phyloP scores from a whole-genome alignment of 2,797 vertebrate genomes.

The Thunnus albacares region DNA sequence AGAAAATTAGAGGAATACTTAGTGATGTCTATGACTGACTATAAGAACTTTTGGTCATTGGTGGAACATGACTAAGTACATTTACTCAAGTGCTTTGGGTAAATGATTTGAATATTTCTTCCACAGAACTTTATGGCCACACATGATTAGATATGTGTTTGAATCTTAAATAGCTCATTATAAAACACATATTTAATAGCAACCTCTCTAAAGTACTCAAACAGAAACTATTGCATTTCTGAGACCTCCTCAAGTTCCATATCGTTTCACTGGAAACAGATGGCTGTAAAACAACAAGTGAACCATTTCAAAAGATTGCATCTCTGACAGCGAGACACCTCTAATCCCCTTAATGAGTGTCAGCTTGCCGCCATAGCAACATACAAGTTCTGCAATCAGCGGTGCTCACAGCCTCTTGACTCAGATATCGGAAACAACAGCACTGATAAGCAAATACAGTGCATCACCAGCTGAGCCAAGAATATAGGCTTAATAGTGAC shows the following conservation, averaged over 20 bases:
- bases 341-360: constrained; percentile 67
- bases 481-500: constrained; percentile 35
- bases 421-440: constrained; percentile 67
- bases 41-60: neutral
- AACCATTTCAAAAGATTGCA: constrained; percentile 57
- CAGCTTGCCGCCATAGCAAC: constrained; percentile 64
- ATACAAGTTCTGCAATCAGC: constrained; percentile 71
- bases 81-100: neutral
- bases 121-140: neutral
- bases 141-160: constrained; percentile 1
- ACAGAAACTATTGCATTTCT: constrained; percentile 2
- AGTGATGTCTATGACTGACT: neutral
- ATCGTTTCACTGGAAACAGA: constrained; percentile 62
- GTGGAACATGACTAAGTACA: neutral
- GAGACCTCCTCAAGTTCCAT: constrained; percentile 16
- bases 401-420: constrained; percentile 55
- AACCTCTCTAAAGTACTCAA: constrained; percentile 30
- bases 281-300: constrained; percentile 52
- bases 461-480: constrained; percentile 46
- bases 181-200: constrained; percentile 28
- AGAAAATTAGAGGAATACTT: no score
- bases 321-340: constrained; percentile 59
- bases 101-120: neutral
- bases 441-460: constrained; percentile 69
- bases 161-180: neutral